Evolutionary conservation across 2,888 invertebrate species (phyloP).

Genomic region (Octodonta nipae): DNA sequence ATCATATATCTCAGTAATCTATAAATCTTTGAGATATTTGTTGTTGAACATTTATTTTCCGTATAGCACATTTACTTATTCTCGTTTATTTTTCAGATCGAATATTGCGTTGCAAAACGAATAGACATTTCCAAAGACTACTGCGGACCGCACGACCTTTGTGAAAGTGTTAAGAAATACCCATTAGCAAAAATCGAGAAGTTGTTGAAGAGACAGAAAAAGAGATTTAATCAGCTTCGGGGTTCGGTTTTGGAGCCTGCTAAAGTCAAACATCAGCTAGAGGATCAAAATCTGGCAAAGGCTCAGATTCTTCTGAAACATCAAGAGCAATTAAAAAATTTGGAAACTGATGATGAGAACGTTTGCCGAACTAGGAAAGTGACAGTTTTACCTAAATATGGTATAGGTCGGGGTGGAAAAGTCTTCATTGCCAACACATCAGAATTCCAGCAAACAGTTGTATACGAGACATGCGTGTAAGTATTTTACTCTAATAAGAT

Average conservation of each 20-base stretch:
- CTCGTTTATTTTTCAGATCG: too few relatives aligned
- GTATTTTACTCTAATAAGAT: conserved; percentile 5
- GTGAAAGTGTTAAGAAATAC: too few relatives aligned
- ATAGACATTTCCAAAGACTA: too few relatives aligned
- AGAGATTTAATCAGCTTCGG: conserved; percentile 6
- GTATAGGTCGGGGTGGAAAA: conserved; percentile 8
- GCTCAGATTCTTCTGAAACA: too few relatives aligned
- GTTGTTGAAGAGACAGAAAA: conserved; percentile 7
- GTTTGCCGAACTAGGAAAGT: conserved; percentile 10
- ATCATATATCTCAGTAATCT: too few relatives aligned
- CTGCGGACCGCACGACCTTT: too few relatives aligned
- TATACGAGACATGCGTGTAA: conserved; percentile 12
- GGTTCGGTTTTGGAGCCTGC: conserved; percentile 10
- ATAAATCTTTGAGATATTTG: too few relatives aligned
- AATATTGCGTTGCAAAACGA: too few relatives aligned
- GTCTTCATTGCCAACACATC: conserved; percentile 11
- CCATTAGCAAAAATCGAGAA: conserved; percentile 7
- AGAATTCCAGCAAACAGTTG: conserved; percentile 10
- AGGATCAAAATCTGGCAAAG: too few relatives aligned
- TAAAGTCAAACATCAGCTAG: conserved; percentile 2
- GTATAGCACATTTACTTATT: too few relatives aligned
- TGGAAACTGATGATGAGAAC: conserved; percentile 7
- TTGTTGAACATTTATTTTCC: too few relatives aligned
- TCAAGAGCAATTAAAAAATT: neutral
- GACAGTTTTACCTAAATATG: conserved; percentile 7